Base-by-base conservation (phyloP, 1,140 invertebrate genomes). In the Bombus pyrosoma region DNA sequence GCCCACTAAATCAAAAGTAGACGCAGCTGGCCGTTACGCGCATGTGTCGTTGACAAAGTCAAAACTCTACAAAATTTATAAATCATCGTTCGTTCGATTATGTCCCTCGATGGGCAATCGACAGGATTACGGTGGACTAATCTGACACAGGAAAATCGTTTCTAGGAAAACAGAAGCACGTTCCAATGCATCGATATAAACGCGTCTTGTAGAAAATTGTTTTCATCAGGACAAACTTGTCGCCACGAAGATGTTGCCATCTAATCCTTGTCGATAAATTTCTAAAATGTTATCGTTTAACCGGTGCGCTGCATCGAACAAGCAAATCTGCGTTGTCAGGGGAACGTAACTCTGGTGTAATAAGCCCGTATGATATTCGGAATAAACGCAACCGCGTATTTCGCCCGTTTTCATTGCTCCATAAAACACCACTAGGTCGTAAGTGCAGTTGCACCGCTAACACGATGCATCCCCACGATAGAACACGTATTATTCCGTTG, bases 381-480 rank as follows among this genome's bases (percentile, higher is more conserved):
- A 62, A 47, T 39, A 47, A 80, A 34, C 15, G 81, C 43, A 62
- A 62, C 64, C 66, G 85, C 9, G 71, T 76, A 64, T 32, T 57
- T 73, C 37, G 80, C 69, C 32, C 47, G 75, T 85, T 88, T 85
- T 85, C 87, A 85, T 88, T 86, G 80, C 53, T 66, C 39, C 87
- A 68, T 89, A 89, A 89, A 89, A 89, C 87, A 88, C 81, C 73
- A 22, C 77, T 53, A 72, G 53, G 78, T 62, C 68, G 69, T 66
- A 77, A 66, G 64, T n/a, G 86, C 76, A 66, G 85, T 83, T 66
- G 86, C 85, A n/a, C 39, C 71, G 64, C 64, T 57, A 87, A 84
- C 76, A 72, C 81, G 86, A 77, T 37, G 81, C 57, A 32, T 25
- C 64, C 34, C 25, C 66, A 53, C 75, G 87, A 85, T 80, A 80